These are phyloP conservation scores for Pogonomyrmex californicus DNA, from an alignment of 1,140 invertebrate species.

Conservation along the genomic window DNA sequence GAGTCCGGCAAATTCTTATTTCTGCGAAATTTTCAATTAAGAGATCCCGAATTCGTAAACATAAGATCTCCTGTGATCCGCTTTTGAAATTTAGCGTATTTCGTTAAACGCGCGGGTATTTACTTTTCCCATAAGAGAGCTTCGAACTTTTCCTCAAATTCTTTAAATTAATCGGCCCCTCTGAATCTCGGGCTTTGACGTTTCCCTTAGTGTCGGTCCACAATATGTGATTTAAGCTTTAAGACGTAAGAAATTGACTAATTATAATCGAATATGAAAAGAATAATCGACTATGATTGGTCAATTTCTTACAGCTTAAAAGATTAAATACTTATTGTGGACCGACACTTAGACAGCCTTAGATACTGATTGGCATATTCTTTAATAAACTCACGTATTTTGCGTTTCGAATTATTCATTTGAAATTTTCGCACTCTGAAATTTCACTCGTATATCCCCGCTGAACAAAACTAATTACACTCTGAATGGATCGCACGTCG, in stretches of 20 bases:
- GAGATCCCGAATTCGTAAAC: background rate
- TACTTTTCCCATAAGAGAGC: background rate
- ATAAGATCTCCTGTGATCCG: background rate
- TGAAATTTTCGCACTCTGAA: conserved; percentile 15
- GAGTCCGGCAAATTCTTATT: background rate
- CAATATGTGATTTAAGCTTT: too few relatives aligned
- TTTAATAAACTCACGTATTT: conserved; percentile 11
- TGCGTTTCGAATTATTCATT: conserved; percentile 14
- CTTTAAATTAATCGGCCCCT: background rate
- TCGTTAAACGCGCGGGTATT: background rate
- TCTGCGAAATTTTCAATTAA: background rate
- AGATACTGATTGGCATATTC: background rate
- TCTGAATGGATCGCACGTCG: conserved; percentile 36
- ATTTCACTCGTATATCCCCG: conserved; percentile 16
- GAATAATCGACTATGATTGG: too few relatives aligned
- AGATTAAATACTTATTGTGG: too few relatives aligned
- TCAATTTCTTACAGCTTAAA: too few relatives aligned
- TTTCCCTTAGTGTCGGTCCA: background rate
- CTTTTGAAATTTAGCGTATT: background rate
- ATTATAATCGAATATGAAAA: too few relatives aligned
- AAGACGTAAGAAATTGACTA: too few relatives aligned
- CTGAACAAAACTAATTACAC: conserved; percentile 14
- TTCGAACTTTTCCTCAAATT: background rate
- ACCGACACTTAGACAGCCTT: background rate
- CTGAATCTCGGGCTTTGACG: background rate